These are phyloP conservation scores for Microdon myrmicae DNA, from an alignment of 2,888 invertebrate species.

Conservation along the genomic window DNA sequence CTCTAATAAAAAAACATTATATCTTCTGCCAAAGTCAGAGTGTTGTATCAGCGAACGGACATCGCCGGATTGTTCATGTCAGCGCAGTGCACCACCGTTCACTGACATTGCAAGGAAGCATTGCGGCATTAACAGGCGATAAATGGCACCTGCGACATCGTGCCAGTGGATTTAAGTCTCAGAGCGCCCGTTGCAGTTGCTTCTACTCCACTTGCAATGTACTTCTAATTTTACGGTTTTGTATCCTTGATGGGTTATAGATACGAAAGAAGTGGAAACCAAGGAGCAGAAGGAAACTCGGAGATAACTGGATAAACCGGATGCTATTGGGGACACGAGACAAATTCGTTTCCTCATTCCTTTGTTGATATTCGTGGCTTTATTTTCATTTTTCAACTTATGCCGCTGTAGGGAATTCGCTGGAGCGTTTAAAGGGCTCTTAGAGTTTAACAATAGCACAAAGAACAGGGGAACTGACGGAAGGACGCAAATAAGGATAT, in stretches of 20 bases:
- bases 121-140: conserved; percentile 28
- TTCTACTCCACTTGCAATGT: conserved; percentile 13
- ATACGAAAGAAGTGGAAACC: not conserved
- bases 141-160: conserved; percentile 39
- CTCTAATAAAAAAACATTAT: too few relatives aligned
- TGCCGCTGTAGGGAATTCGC: conserved; percentile 20
- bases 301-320: conserved; percentile 30
- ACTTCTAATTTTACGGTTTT: conserved; percentile 25
- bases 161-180: conserved; percentile 32
- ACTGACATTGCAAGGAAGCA: conserved; percentile 33
- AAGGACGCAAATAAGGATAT: conserved; percentile 29
- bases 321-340: conserved; percentile 38
- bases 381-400: conserved; percentile 46
- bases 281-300: conserved; percentile 2
- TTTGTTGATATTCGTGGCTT: conserved; percentile 37
- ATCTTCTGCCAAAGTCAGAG: not conserved
- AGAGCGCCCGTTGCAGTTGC: conserved; percentile 3
- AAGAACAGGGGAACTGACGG: not conserved
- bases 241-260: conserved; percentile 28
- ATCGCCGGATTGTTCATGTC: conserved; percentile 16
- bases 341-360: conserved; percentile 43
- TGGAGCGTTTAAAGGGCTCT: conserved; percentile 7
- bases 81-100: conserved; percentile 11
- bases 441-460: not conserved
- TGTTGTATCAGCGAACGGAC: not conserved